Evolutionary conservation across 1,140 invertebrate species (phyloP).

Genomic region (Lordiphosa stackelbergi): DNA sequence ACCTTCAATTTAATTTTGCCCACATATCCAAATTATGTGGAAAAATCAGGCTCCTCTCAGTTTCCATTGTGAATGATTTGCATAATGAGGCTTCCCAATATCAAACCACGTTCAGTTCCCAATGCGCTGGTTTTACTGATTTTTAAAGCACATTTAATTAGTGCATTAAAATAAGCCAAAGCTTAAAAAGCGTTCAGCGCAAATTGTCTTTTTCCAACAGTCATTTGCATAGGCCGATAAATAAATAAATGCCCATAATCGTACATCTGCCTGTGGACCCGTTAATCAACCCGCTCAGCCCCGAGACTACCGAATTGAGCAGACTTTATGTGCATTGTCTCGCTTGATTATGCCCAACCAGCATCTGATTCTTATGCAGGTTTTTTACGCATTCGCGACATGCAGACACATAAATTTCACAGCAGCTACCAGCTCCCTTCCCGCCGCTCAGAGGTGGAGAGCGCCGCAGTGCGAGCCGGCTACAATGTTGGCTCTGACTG

Average conservation of each 20-base stretch:
- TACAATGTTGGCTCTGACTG: conserved; percentile 24
- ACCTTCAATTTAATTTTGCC: conserved; percentile 1
- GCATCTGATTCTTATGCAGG: conserved; percentile 62
- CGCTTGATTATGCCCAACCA: conserved; percentile 65
- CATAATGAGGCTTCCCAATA: neutral
- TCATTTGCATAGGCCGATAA: conserved; percentile 43
- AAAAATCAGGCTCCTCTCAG: neutral
- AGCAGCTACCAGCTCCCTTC: conserved; percentile 5
- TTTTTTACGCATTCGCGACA: conserved; percentile 61
- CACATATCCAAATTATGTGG: neutral
- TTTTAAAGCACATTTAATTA: conserved; percentile 41
- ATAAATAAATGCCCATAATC: conserved; percentile 33
- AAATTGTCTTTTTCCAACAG: conserved; percentile 5
- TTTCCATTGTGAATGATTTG: neutral
- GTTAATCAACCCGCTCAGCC: conserved; percentile 47
- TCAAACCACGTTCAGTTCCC: neutral
- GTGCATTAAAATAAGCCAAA: conserved; percentile 29
- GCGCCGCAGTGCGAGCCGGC: conserved; percentile 7
- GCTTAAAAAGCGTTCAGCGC: conserved; percentile 17
- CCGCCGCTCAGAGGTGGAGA: neutral
- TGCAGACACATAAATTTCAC: conserved; percentile 70
- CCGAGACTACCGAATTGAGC: conserved; percentile 11
- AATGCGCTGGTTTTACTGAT: conserved; percentile 12
- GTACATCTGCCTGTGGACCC: conserved; percentile 24
- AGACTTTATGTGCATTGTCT: conserved; percentile 65